These are phyloP conservation scores for Polylopha cassiicola DNA, from an alignment of 2,888 invertebrate genomes.

Conservation along the genomic window DNA sequence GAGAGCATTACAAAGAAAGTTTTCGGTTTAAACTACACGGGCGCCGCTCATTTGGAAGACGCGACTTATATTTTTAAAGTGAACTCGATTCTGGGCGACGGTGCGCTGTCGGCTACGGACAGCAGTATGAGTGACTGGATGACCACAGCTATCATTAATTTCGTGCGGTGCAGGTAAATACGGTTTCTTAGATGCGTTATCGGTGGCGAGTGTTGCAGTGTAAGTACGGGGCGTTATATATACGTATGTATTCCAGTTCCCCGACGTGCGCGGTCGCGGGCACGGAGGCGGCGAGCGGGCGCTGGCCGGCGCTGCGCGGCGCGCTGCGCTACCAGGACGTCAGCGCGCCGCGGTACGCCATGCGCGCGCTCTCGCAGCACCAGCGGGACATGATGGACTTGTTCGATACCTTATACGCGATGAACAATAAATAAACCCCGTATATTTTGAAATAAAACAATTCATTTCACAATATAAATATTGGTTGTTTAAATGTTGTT, in stretches of 20 bases:
- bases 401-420: conserved; percentile 37
- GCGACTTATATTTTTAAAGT: conserved; percentile 71
- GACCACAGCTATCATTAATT: conserved; percentile 45
- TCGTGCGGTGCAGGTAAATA: conserved; percentile 52
- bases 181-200: too few relatives aligned
- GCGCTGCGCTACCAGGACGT: conserved; percentile 41
- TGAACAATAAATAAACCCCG: too few relatives aligned
- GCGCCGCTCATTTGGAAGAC: conserved; percentile 79
- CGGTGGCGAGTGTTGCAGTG: too few relatives aligned
- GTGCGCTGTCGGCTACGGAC: conserved; percentile 28
- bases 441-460: too few relatives aligned
- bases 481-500: too few relatives aligned
- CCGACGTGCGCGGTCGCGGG: too few relatives aligned
- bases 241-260: conserved; percentile 48
- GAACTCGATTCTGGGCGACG: conserved; percentile 37
- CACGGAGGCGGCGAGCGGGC: conserved; percentile 38
- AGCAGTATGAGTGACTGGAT: conserved; percentile 39
- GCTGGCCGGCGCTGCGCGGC: conserved; percentile 27
- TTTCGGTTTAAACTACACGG: conserved; percentile 50
- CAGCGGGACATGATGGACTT: conserved; percentile 44
- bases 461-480: too few relatives aligned
- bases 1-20: conserved; percentile 63
- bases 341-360: too few relatives aligned
- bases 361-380: too few relatives aligned
- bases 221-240: too few relatives aligned